Base-by-base conservation (phyloP, 2,888 invertebrate genomes). In the Opisthograptis luteolata region DNA sequence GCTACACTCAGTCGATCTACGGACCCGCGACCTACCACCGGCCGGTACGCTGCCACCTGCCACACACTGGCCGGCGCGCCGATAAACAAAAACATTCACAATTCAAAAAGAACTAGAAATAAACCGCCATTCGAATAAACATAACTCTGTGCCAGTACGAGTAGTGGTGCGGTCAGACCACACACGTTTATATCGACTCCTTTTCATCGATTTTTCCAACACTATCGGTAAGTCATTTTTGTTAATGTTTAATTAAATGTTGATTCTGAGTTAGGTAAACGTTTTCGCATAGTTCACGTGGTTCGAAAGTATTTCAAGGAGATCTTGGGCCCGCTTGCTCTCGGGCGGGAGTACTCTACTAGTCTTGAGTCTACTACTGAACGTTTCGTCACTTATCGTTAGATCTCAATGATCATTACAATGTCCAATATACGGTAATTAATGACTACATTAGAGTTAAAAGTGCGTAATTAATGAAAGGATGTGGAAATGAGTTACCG, bases 221-320 rank as follows among this genome's bases (percentile, higher is more conserved):
- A 61, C 61, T 66, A 60, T 62, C 55, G 70, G 73, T 79, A 68
- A 86, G 85, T 84, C 65, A 80, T 84, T 84, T 74, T 64, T 62
- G 42, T 64, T 68, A 57, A 70, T 58, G 56, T 67, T 69, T 73
- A 74, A 78, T 76, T 77, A 79, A 81, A 77, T 70, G 73, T 73
- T 73, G 73, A 77, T 77, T 77, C 58, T 74, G 71, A 64, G 71
- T 78, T 81, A 73, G 68, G 79, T 76, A 81, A 84, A 86, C 81
- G 79, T 81, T 86, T 87, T 84, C 82, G 81, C 82, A 80, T 85
- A 83, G 79, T 82, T 80, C 80, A 81, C 79, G 77, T 80, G 78
- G 80, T 82, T 87, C 69, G 89, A 90, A 90, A 90, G 90, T 89
- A 87, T 90, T 90, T 84, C 90, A 90, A 90, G 90, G 90, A 80